phyloP scores from a whole-genome alignment of 2,113 vertebrate species.

The Hiodon alosoides region DNA sequence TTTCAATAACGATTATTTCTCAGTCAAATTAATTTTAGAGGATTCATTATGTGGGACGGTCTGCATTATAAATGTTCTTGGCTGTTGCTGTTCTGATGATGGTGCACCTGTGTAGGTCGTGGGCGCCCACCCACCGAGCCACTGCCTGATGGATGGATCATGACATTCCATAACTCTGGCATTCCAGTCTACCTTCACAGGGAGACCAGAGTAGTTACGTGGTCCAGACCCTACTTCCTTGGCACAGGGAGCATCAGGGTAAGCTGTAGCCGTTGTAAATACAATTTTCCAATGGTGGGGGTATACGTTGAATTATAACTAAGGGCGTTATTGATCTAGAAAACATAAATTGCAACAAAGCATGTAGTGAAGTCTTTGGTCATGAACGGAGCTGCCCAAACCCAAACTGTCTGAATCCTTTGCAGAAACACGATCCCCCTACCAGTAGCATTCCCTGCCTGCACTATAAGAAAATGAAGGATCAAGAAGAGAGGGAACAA shows the following conservation, averaged over 20 bases:
- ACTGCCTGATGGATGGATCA: slow-evolving; percentile 97
- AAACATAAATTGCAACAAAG: no score
- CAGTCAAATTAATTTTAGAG: no score
- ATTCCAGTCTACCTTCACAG: slow-evolving; percentile 98
- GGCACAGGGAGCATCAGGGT: slow-evolving; percentile 98
- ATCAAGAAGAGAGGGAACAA: slow-evolving; percentile 82
- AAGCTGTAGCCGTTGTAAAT: slow-evolving; percentile 29
- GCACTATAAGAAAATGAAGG: slow-evolving; percentile 97
- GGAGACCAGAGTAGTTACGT: slow-evolving; percentile 95
- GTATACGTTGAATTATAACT: no score
- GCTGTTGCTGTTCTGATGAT: neutral
- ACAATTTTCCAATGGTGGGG: neutral
- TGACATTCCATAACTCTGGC: slow-evolving; percentile 99
- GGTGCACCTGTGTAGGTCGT: slow-evolving; percentile 68
- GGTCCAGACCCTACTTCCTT: slow-evolving; percentile 97
- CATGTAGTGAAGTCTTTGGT: no score
- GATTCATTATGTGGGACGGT: no score
- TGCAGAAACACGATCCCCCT: slow-evolving; percentile 95
- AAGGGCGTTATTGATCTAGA: neutral
- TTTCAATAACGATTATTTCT: neutral
- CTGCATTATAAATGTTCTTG: no score
- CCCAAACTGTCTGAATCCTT: neutral
- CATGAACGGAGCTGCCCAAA: neutral
- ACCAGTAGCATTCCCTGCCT: slow-evolving; percentile 95
- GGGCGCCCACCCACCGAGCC: slow-evolving; percentile 95